phyloP scores from a whole-genome alignment of 2,797 vertebrate species.

The Naso thynnoides region DNA sequence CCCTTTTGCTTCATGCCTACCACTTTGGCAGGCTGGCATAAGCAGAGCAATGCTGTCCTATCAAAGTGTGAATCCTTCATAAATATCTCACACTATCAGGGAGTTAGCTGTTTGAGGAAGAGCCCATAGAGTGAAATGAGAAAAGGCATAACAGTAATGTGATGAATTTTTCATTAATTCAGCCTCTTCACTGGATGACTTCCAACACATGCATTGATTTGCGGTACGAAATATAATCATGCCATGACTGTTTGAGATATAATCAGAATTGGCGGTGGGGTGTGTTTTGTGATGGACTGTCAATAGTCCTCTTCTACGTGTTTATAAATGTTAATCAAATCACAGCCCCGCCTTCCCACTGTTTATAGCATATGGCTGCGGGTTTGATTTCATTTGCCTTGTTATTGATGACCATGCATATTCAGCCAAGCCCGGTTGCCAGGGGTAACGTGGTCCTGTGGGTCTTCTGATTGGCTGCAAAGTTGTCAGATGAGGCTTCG shows the following conservation, averaged over 20 bases:
- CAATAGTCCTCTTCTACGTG: slow-evolving; percentile 35
- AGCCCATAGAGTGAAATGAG: slow-evolving; percentile 22
- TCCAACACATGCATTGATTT: slow-evolving; percentile 59
- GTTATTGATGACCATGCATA: slow-evolving; percentile 62
- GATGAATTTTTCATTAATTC: slow-evolving; percentile 52
- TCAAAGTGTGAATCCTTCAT: slow-evolving; percentile 66
- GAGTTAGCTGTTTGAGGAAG: slow-evolving; percentile 29
- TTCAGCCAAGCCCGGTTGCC: slow-evolving; percentile 49
- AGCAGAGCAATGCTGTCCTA: slow-evolving; percentile 53
- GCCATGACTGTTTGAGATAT: slow-evolving; percentile 30
- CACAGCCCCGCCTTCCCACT: slow-evolving; percentile 33
- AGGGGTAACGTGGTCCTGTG: slow-evolving; percentile 31
- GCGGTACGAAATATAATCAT: slow-evolving; percentile 34
- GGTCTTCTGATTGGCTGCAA: slow-evolving; percentile 49
- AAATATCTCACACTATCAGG: slow-evolving; percentile 56
- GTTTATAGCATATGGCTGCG: slow-evolving; percentile 56
- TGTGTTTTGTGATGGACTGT: slow-evolving; percentile 47
- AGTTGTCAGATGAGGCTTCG: slow-evolving; percentile 34
- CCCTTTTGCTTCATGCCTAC: slow-evolving; percentile 53
- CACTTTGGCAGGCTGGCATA: slow-evolving; percentile 52
- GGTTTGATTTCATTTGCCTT: slow-evolving; percentile 54
- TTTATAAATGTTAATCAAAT: slow-evolving; percentile 65
- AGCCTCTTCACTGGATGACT: slow-evolving; percentile 40
- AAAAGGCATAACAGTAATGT: slow-evolving; percentile 19
- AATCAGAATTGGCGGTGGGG: slow-evolving; percentile 47